phyloP scores from a whole-genome alignment of 2,797 vertebrate genomes.

The Pseudochirops cupreus region DNA sequence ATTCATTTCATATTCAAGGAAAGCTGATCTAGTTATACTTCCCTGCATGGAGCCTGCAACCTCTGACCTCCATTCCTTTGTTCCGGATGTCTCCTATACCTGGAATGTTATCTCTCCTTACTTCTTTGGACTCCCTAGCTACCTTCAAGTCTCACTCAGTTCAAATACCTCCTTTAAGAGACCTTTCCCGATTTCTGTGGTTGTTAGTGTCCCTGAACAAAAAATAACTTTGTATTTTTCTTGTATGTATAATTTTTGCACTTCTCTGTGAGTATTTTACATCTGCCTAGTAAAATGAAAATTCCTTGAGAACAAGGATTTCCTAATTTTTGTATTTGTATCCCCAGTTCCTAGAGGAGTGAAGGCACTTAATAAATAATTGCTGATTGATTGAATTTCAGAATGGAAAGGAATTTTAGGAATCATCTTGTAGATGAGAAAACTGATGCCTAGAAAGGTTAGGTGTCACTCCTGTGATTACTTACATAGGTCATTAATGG shows the following conservation, averaged over 20 bases:
- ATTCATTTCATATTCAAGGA: background rate
- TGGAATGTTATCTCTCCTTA: background rate
- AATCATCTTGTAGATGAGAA: background rate
- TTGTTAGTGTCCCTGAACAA: background rate
- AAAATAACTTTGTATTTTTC: background rate
- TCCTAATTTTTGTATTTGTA: background rate
- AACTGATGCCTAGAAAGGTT: background rate
- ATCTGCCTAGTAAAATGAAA: background rate
- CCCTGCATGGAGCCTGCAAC: background rate
- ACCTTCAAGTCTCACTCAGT: background rate
- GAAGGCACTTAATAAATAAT: background rate
- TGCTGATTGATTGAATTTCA: background rate
- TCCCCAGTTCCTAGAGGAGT: background rate
- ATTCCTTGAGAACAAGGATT: background rate
- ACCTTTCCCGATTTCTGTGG: background rate
- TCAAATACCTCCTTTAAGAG: background rate
- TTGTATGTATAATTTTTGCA: background rate
- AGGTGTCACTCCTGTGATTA: background rate
- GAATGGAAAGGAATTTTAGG: background rate
- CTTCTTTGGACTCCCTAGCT: background rate
- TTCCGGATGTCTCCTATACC: background rate
- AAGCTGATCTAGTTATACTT: background rate
- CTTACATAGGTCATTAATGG: background rate
- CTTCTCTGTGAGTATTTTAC: background rate
- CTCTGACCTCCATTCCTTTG: background rate